Base-by-base conservation (phyloP, 1,140 invertebrate species). In the Drosophila guanche region DNA sequence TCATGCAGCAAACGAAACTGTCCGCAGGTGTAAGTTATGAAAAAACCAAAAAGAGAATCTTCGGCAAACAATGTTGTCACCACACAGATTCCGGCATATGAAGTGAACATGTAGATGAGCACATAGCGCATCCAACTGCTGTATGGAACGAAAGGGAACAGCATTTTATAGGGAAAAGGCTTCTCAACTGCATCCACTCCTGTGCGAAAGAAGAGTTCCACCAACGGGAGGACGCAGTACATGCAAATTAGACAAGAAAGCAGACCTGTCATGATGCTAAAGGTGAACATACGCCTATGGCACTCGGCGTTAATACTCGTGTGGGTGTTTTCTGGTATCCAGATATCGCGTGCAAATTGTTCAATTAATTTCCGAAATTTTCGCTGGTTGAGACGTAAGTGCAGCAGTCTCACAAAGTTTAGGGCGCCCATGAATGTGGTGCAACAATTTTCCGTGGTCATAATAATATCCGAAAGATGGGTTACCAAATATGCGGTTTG, bases 141-240 rank as follows among this genome's bases (percentile, higher is more conserved):
- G 27, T 89, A 65, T 0, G 90, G 76, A 70, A 91, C 59, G 54
- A 59, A 91, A 0, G 88, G 88, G 63, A 91, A 91, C 0, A 72
- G 8, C 90, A 91, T 91, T 76, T 89, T 90, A 29, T 91, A 91
- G 0, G 90, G 90, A 59, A 91, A 91, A 12, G 90, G 90, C 53
- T 91, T 91, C 0, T 65, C 53, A 5, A 57, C 8, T 6, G 50
- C 27, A 6, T 78, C 70, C 0, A 56, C 29, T 6, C 43, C 79
- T n/a, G 58, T 20, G 23, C 61, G 53, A 6, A 55, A 71, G 25
- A 80, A 72, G 0, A 91, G 42, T n/a, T 90, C 80, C 3, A 91
- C 45, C 20, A 91, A 27, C 4, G 90, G 90, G 20, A 91, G 7
- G 5, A 81, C 22, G n/a, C 90, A 90, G 27, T 91, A 91, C 84